Base-by-base conservation (phyloP, 2,888 invertebrate genomes). In the Drosophila eohydei region DNA sequence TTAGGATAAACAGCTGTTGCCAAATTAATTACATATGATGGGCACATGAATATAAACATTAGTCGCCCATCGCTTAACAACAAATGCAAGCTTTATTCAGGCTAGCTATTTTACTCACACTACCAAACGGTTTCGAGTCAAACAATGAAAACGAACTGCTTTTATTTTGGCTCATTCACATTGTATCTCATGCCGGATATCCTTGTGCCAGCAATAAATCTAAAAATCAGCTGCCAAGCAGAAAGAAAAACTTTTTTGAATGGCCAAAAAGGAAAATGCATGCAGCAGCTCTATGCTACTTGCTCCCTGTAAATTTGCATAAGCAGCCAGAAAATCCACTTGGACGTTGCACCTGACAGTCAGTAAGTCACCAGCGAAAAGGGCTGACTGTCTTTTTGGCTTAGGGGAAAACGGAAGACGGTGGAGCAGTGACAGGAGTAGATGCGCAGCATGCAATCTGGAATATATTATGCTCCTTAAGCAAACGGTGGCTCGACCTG, bases 1-100 rank as follows among this genome's bases (percentile, higher is more conserved):
- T 84, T 84, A 81, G 88, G 84, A 84, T 87, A 81, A 89, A 81
- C 85, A 86, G 88, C 80, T 86, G 85, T 85, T 85, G 88, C 85
- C 84, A 80, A 89, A 89, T 89, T 89, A 86, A 86, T 86, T 88
- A 86, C 88, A 89, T 82, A 81, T 87, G 82, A 89, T 74, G 82
- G 78, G 74, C 78, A 76, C 71, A 78, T 74, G 77, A 78, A 81
- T 71, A 70, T 63, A 54, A 71, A 61, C 78, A 74, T 59, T 43
- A 52, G 14, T 57, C 48, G 60, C 34, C 48, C 71, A 63, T 54
- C 63, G 50, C 38, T 65, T 62, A 52, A 48, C 26, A 44, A 54
- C 66, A 70, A 63, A 48, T 51, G 41, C 52, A 63, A 44, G n/a
- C 68, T 51, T 62, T 64, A 38, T 43, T 54, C 7, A 4, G 30